Percentiles rank a stretch among this genome's conserved stretches.
phyloP scores from a whole-genome alignment of 1,140 invertebrate genomes.

The Drosophila suzukii region DNA sequence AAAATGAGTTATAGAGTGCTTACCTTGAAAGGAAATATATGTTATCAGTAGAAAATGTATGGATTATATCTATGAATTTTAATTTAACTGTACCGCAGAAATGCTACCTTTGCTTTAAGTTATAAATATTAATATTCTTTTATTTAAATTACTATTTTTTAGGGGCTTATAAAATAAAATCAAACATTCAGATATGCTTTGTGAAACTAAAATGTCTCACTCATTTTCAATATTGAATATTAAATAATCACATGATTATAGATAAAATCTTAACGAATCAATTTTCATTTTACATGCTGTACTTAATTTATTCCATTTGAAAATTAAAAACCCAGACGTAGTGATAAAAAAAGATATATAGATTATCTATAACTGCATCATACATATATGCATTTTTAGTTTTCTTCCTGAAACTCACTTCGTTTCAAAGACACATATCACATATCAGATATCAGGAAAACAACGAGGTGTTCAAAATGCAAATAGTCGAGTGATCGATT shows the following conservation, averaged over 20 bases:
- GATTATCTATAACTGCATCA: not conserved
- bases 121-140: too few species aligned
- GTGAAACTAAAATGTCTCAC: not conserved
- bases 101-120: too few species aligned
- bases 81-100: too few species aligned
- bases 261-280: not conserved
- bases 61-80: too few species aligned
- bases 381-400: not conserved
- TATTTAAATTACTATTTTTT: too few species aligned
- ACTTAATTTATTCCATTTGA: not conserved
- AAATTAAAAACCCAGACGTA: too few species aligned
- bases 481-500: slow-evolving; percentile 52
- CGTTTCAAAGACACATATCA: not conserved
- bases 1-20: not conserved
- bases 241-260: not conserved
- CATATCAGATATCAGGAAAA: slow-evolving; percentile 4
- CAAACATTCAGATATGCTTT: not conserved
- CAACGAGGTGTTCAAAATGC: slow-evolving; percentile 70
- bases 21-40: not conserved
- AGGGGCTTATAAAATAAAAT: not conserved
- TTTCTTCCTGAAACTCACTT: not conserved
- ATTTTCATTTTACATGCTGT: not conserved
- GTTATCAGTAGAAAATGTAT: not conserved
- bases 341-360: too few species aligned
- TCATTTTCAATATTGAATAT: not conserved